Evolutionary conservation across 1,140 invertebrate genomes (phyloP), one percentile per base, ranked within the genome.

Genomic region (Drosophila nigrodunni): DNA sequence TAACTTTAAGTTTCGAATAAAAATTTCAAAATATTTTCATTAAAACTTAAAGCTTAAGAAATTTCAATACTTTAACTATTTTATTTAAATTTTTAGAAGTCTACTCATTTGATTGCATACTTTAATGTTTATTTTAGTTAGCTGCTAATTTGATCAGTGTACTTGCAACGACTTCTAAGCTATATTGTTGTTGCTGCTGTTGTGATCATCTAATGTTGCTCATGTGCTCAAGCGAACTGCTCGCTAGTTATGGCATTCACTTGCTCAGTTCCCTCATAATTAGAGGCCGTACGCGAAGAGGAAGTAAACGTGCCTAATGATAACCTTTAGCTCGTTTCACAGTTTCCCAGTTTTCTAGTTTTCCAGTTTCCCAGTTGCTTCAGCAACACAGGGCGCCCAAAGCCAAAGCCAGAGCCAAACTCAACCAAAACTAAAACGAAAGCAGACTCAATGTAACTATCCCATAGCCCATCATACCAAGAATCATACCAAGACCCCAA

Each of bases 221-320:
- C n/a, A 43, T 43, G 41, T 43, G 41, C 13, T 43, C 3, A 43
- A 39, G 37, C 10, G 37, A 39, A 10, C 41, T 79, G 59, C 8
- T 55, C 3, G 7, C 52, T 41, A 64, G 59, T 66, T 78, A 52
- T 83, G 73, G 68, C 74, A 61, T 85, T 80, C 73, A 78, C 74
- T 61, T 70, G 65, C 57, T 46, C 47, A 60, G 52, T 57, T 73
- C 50, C 39, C 41, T 68, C 61, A 67, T 83, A 89, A 88, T 89
- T 88, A 88, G 85, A 80, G 85, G 57, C 64, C 68, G 43, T 70
- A 62, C 72, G 58, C 58, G 66, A 70, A 69, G 80, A 68, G 78
- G 74, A 80, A 83, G 81, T 82, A 77, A 89, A 78, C 85, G 77
- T 78, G 85, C 77, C 85, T 88, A 88, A 88, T 88, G 85, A 88